phyloP scores from a whole-genome alignment of 2,888 invertebrate species.

The Heliconius erato region DNA sequence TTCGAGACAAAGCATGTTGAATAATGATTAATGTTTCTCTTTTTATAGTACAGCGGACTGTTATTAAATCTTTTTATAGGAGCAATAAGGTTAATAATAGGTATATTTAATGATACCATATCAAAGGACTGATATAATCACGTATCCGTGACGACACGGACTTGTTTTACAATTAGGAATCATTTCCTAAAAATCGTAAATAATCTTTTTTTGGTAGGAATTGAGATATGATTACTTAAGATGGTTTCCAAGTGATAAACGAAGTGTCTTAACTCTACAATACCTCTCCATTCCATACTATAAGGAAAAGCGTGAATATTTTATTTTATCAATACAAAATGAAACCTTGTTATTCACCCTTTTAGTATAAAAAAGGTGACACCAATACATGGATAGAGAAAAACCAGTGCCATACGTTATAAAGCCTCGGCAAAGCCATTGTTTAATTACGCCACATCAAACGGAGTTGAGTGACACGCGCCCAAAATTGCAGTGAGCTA shows the following conservation, averaged over 20 bases:
- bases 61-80: background rate
- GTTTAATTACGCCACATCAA: constrained; percentile 60
- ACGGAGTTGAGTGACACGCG: constrained; percentile 55
- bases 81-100: background rate
- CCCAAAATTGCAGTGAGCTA: constrained; percentile 31
- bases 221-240: too few species aligned
- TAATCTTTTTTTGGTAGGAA: background rate
- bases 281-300: too few species aligned
- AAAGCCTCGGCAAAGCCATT: constrained; percentile 44
- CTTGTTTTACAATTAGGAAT: background rate
- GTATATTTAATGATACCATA: constrained; percentile 12
- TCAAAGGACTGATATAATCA: constrained; percentile 14
- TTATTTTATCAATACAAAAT: background rate
- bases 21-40: too few species aligned
- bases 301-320: too few species aligned
- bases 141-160: background rate
- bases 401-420: constrained; percentile 1
- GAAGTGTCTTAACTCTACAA: too few species aligned
- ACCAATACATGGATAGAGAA: background rate
- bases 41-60: too few species aligned
- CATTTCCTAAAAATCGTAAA: background rate
- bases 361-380: background rate
- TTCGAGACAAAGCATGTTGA: too few species aligned
- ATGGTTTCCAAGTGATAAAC: too few species aligned
- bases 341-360: background rate